Evolutionary conservation across 1,140 invertebrate species (phyloP).

Genomic region (Bombus huntii): DNA sequence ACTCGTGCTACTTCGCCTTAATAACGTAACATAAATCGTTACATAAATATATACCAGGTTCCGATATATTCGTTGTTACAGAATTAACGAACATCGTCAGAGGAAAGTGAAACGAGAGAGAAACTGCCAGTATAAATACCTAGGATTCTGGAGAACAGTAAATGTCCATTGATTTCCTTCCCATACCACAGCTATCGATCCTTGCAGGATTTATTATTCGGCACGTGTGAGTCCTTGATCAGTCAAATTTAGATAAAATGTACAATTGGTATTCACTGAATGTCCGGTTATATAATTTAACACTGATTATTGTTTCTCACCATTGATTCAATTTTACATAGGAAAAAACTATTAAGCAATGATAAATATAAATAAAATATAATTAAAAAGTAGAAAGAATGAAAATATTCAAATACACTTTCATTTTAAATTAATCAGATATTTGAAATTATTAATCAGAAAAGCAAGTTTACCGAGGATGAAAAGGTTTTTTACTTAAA

Average conservation of each 20-base stretch:
- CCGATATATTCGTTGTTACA: neutral
- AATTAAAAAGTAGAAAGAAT: neutral
- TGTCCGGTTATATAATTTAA: neutral
- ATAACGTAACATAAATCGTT: neutral
- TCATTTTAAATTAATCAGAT: neutral
- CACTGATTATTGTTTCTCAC: neutral
- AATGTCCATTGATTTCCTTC: neutral
- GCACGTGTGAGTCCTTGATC: neutral
- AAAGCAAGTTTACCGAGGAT: neutral
- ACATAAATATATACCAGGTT: neutral
- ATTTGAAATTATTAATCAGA: neutral
- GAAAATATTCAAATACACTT: neutral
- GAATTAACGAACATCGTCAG: neutral
- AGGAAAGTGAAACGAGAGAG: neutral
- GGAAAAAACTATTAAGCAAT: neutral
- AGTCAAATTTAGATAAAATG: neutral
- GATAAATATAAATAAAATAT: neutral
- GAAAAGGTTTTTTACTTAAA: neutral
- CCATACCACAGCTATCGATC: neutral
- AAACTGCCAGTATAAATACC: slow-evolving; percentile 17
- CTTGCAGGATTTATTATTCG: neutral
- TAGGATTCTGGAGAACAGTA: neutral
- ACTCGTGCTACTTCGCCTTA: neutral
- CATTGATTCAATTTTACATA: neutral
- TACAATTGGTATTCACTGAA: neutral